phyloP scores from a whole-genome alignment of 2,113 vertebrate genomes.

The Etheostoma spectabile region DNA sequence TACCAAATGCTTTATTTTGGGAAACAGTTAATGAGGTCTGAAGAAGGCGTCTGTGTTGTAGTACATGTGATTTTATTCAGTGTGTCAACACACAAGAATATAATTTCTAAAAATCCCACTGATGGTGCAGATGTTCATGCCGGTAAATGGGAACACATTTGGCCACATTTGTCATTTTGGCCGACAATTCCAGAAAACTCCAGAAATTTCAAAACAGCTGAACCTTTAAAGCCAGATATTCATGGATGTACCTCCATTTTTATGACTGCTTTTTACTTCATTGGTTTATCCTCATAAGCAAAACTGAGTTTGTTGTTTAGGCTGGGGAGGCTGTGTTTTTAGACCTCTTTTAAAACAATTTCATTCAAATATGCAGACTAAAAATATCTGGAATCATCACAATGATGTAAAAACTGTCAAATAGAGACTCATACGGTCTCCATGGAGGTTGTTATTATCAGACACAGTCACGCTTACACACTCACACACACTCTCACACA shows the following conservation, averaged over 20 bases:
- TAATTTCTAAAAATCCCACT: not conserved
- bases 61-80: not conserved
- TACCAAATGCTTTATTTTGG: too few relatives aligned
- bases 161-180: too few relatives aligned
- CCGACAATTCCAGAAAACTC: not conserved
- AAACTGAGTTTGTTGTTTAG: not conserved
- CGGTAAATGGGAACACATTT: not conserved
- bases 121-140: not conserved
- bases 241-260: not conserved
- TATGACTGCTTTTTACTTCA: not conserved
- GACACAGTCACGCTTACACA: not conserved
- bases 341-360: not conserved
- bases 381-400: not conserved
- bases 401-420: not conserved
- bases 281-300: not conserved
- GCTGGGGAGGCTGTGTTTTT: not conserved
- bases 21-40: not conserved
- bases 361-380: not conserved
- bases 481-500: too few relatives aligned
- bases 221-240: not conserved
- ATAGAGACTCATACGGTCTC: constrained; percentile 27
- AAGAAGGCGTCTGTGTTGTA: not conserved
- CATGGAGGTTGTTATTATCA: constrained; percentile 35
- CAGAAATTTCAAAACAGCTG: too few relatives aligned
- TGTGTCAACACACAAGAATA: not conserved